These are phyloP conservation scores for Lutraria rhynchaena DNA, from an alignment of 1,140 invertebrate species.

Conservation along the genomic window DNA sequence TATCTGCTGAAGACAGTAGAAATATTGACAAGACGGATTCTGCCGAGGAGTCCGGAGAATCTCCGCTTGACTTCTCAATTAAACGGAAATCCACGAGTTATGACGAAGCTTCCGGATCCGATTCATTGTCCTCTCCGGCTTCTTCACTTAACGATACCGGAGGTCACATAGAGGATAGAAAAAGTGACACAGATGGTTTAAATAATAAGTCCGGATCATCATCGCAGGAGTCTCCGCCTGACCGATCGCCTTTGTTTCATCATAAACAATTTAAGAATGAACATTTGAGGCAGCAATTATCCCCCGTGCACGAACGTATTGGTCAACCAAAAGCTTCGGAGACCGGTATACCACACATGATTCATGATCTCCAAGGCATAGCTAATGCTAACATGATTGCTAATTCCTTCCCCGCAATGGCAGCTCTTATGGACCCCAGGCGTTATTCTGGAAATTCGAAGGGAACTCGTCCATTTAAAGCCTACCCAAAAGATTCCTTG, in stretches of 20 bases:
- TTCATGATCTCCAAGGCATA: constrained; percentile 32
- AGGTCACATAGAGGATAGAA: constrained; percentile 60
- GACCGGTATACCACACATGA: constrained; percentile 31
- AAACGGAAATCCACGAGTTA: constrained; percentile 64
- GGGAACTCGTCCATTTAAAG: constrained; percentile 66
- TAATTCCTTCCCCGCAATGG: constrained; percentile 61
- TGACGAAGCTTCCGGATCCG: constrained; percentile 64
- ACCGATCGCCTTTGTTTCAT: constrained; percentile 45
- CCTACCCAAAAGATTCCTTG: constrained; percentile 67
- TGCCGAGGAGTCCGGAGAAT: constrained; percentile 64
- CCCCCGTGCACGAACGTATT: constrained; percentile 51
- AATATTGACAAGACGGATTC: constrained; percentile 60
- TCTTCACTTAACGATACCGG: constrained; percentile 59
- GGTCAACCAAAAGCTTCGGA: constrained; percentile 37
- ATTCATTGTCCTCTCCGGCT: constrained; percentile 61
- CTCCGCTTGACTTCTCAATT: constrained; percentile 68
- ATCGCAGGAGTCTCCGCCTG: constrained; percentile 46
- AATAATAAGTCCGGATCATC: constrained; percentile 35
- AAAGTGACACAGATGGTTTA: constrained; percentile 40
- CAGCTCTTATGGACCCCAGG: constrained; percentile 64
- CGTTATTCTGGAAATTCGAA: constrained; percentile 49
- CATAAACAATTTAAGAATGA: constrained; percentile 55
- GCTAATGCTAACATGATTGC: constrained; percentile 47
- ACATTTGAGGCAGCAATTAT: constrained; percentile 35
- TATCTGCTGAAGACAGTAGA: constrained; percentile 42